Evolutionary conservation across 1,140 invertebrate genomes (phyloP), one percentile per base, ranked within the genome.

Genomic region (Lepidostoma basale): DNA sequence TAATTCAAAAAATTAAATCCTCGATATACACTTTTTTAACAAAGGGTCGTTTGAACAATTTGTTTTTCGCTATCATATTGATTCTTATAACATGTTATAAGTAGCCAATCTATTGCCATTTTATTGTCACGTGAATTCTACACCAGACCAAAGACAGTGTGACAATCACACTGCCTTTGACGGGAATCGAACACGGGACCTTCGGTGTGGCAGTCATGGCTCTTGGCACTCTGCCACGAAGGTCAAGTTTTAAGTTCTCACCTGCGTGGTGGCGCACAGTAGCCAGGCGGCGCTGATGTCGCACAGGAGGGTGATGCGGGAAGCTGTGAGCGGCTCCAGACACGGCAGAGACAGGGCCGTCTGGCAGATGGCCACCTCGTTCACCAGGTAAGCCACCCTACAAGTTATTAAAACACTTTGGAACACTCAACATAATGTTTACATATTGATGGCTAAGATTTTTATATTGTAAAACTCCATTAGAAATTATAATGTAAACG

Each of bases 291-390:
- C 80, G 88, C 93, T 75, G 86, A 91, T 83, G 88, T 90, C 72
- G 85, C 92, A 91, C 23, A 97, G 83, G 75, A 93, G 92, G 40
- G 90, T 87, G 52, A 97, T 86, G 75, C 94, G 89, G 3, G 86
- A 87, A 0, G 89, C 85, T 3, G 90, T 95, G 45, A 97, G 82
- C 0, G 95, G 95, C 79, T 97, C 95, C 22, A 96, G 77, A 60
- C 95, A 88, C 1, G 94, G 95, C 60, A 97, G 78, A 12, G 91
- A 91, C 63, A 96, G 84, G 1, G 93, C 92, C 71, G 89, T 88
- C 75, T 89, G 90, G 33, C 94, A 88, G 45, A 96, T 88, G 44
- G 88, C 89, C 40, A 96, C 88, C 76, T 97, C 95, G 69, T 90
- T 90, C 20, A 94, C 86, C 26, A 95, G 82, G 62, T 88, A 86